Conservation (phyloP, 2,797 vertebrate species). For the Eidolon dupreanum region DNA sequence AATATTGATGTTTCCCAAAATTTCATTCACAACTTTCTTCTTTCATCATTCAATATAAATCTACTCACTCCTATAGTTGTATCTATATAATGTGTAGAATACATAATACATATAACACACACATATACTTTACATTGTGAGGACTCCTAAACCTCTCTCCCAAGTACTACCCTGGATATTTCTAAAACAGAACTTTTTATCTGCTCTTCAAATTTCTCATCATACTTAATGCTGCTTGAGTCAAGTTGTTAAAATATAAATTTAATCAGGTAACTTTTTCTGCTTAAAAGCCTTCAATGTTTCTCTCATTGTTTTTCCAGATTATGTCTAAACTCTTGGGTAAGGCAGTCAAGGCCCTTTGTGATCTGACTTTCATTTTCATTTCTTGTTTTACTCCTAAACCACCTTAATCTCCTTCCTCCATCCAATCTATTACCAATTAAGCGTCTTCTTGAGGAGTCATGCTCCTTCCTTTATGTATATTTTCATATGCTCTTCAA, state of each 20-base stretch:
- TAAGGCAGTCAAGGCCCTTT: background rate
- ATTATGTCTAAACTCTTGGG: background rate
- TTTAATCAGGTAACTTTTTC: constrained; percentile 11
- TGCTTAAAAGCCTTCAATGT: background rate
- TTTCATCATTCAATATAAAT: background rate
- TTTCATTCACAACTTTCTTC: background rate
- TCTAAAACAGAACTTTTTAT: constrained; percentile 52
- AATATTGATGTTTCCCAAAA: background rate
- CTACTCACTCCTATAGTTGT: background rate
- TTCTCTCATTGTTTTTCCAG: background rate
- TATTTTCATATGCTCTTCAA: constrained; percentile 17
- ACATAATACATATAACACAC: background rate
- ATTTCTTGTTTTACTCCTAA: background rate
- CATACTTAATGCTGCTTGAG: background rate
- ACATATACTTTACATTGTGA: background rate
- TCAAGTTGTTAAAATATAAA: constrained; percentile 19
- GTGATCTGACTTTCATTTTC: background rate
- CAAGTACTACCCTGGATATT: background rate
- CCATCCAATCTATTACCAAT: background rate
- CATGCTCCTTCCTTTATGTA: background rate
- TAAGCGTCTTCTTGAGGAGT: background rate
- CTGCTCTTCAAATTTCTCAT: constrained; percentile 6
- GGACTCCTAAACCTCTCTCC: background rate
- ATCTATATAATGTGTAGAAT: background rate
- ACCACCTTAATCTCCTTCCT: background rate